Evolutionary conservation across 2,113 vertebrate genomes (phyloP), one percentile per base, ranked within the genome.

Genomic region (Hyperoodon ampullatus): DNA sequence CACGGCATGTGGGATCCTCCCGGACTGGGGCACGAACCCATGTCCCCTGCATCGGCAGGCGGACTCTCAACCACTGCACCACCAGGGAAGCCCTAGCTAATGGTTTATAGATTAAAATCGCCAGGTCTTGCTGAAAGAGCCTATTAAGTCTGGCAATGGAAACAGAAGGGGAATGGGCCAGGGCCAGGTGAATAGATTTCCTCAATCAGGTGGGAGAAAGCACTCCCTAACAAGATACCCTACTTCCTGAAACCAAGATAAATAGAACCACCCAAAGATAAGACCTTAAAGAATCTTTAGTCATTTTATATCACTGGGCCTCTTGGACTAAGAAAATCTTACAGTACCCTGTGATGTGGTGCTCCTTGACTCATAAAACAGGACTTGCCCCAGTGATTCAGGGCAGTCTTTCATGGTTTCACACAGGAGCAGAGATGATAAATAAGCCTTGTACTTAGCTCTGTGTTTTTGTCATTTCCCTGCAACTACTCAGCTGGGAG

Each of bases 81-180:
- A 50, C 47, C 47, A 50, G 47, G 12, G 47, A 50, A 12, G 47
- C 47, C 47, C 47, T 90, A 89, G 72, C 44, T 97, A 96, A 95
- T 87, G 58, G 50, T 50, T 82, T 96, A 80, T 84, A 80, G 93
- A 97, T 55, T 83, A 24, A 91, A 19, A 83, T 83, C 0, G 4
- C 50, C 68, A 94, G 15, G 21, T n/a, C 35, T 65, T 80, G 61
- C 78, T 83, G 58, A 71, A 90, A 89, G 33, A 97, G 72, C 71
- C 85, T 74, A 47, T 97, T 92, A 97, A 88, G 39, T 91, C 47
- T 65, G 53, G 5, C 68, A 33, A 39, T 55, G 89, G 66, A 93
- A 94, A 88, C 44, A 30, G 30, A 96, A 97, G 96, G 89, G 84
- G 89, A 96, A 8, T n/a, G 21, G 84, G 53, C 50, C 72, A 95